Conservation (phyloP, 2,888 invertebrate species). For the Fragum whitleyi region DNA sequence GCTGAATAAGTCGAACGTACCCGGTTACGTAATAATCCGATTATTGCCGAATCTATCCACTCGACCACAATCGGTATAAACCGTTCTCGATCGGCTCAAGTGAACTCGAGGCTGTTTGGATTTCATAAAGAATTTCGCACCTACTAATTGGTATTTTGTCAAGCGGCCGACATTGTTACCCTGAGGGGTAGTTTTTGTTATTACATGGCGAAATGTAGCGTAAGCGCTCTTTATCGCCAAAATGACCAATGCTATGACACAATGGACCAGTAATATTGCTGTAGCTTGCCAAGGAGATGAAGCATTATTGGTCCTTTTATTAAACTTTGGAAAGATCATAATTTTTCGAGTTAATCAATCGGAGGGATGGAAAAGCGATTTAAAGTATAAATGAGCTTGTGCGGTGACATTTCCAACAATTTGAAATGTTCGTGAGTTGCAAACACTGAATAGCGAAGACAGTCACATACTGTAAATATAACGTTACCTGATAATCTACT, state of each 20-base stretch:
- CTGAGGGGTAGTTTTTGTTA: constrained; percentile 40
- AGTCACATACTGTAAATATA: no score
- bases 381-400: no score
- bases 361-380: no score
- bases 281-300: no score
- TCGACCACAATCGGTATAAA: constrained; percentile 17
- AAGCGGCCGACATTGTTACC: constrained; percentile 49
- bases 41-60: constrained; percentile 42
- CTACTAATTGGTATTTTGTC: constrained; percentile 53
- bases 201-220: constrained; percentile 28
- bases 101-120: constrained; percentile 10
- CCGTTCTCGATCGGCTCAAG: constrained; percentile 11
- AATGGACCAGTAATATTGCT: no score
- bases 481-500: no score
- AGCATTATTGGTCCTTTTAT: no score
- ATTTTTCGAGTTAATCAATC: no score
- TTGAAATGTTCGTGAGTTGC: no score
- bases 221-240: constrained; percentile 16
- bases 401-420: no score
- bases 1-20: background rate
- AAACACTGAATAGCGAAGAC: no score
- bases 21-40: constrained; percentile 54
- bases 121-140: constrained; percentile 42
- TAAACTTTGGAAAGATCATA: no score
- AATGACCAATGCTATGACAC: constrained; percentile 6